Conservation (phyloP, 2,888 invertebrate species). For the Cheilosia urbana region DNA sequence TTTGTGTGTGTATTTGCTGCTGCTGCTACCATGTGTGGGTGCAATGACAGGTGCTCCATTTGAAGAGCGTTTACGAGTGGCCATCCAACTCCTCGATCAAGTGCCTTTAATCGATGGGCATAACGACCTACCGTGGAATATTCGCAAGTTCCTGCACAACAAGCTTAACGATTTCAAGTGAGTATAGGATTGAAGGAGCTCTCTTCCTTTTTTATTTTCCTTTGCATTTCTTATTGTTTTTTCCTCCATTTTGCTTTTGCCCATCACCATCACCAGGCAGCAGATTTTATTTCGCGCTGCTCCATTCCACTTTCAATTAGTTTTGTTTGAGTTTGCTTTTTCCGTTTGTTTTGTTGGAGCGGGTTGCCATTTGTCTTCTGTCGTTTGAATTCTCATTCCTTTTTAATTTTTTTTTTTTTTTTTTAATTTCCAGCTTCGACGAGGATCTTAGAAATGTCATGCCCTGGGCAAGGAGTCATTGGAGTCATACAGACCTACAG, state of each 20-base stretch:
- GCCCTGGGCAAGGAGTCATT: conserved; percentile 89
- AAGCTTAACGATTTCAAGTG: conserved; percentile 92
- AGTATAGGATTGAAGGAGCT: conserved; percentile 76
- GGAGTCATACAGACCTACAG: conserved; percentile 92
- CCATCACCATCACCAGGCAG: neutral
- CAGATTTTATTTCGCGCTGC: conserved; percentile 12
- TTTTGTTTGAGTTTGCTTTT: conserved; percentile 61
- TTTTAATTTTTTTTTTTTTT: conserved; percentile 20
- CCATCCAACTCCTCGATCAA: conserved; percentile 89
- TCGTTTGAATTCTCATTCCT: conserved; percentile 65
- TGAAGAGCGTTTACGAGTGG: conserved; percentile 90
- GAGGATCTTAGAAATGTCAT: conserved; percentile 88
- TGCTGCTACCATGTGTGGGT: neutral
- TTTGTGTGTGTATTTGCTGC: conserved; percentile 3
- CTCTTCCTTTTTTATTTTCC: conserved; percentile 8
- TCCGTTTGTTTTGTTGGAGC: conserved; percentile 5
- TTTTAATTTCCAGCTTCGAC: conserved; percentile 85
- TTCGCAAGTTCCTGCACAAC: conserved; percentile 94
- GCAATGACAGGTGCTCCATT: conserved; percentile 87
- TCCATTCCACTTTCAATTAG: conserved; percentile 60
- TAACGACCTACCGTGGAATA: conserved; percentile 96
- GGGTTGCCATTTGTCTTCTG: conserved; percentile 43
- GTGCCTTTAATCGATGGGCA: conserved; percentile 93
- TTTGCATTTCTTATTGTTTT: conserved; percentile 24
- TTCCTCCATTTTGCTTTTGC: neutral